phyloP scores from a whole-genome alignment of 2,797 vertebrate genomes.

The Fringilla coelebs region DNA sequence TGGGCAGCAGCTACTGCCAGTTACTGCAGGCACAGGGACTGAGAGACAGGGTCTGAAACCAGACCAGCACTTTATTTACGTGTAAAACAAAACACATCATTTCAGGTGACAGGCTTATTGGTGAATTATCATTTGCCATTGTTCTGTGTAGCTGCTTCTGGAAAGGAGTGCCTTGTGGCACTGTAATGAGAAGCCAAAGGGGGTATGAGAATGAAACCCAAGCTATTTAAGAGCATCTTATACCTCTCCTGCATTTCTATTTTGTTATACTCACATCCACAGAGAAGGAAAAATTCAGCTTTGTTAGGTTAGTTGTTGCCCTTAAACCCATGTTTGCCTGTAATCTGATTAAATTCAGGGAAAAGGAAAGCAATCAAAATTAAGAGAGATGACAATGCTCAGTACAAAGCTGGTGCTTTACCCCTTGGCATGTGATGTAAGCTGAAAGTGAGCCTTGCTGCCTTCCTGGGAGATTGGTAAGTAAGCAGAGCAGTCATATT shows the following conservation, averaged over 20 bases:
- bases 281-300: background rate
- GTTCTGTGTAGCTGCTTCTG: background rate
- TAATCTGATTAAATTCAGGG: background rate
- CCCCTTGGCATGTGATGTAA: background rate
- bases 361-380: conserved; percentile 2
- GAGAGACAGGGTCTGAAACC: background rate
- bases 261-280: background rate
- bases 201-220: background rate
- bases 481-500: conserved; percentile 41
- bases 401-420: background rate
- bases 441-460: background rate
- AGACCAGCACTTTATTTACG: rapidly evolving
- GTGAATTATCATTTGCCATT: background rate
- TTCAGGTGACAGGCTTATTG: background rate
- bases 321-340: background rate
- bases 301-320: background rate
- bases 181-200: background rate
- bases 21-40: background rate
- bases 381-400: background rate
- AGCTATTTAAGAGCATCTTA: background rate
- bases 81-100: background rate
- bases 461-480: conserved; percentile 39
- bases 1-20: background rate
- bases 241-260: background rate
- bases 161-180: background rate